Percentiles rank a stretch among this genome's conserved stretches.
Conservation (phyloP, 2,797 vertebrate genomes). For the Darevskia mixta region DNA sequence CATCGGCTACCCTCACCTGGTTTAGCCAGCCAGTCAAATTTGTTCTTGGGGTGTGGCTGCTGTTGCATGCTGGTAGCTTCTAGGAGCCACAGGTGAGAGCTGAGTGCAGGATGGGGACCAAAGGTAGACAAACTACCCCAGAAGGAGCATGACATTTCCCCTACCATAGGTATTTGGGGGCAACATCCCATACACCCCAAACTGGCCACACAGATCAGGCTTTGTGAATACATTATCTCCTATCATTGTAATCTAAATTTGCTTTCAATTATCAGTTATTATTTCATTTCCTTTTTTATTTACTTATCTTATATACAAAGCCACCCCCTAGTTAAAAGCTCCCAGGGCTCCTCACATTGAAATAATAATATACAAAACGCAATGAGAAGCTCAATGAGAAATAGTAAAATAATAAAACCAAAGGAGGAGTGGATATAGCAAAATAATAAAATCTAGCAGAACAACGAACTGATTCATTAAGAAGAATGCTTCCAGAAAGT, state of each 20-base stretch:
- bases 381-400: background rate
- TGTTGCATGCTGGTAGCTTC: too few species aligned
- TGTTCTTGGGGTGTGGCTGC: too few species aligned
- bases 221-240: background rate
- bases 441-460: background rate
- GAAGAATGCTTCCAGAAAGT: background rate
- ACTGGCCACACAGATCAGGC: background rate
- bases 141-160: too few species aligned
- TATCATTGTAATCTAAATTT: background rate
- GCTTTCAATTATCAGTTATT: background rate
- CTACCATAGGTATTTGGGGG: too few species aligned
- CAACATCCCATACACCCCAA: too few species aligned
- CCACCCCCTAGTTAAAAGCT: background rate
- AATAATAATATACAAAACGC: background rate
- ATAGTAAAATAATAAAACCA: background rate
- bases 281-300: background rate
- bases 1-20: too few species aligned
- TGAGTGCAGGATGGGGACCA: too few species aligned
- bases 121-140: too few species aligned
- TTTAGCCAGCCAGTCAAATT: too few species aligned
- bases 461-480: background rate
- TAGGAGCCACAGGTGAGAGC: too few species aligned
- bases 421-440: background rate
- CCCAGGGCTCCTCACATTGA: background rate
- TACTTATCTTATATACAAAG: background rate